Conservation (phyloP, 2,888 invertebrate species). For the Galerucella pusilla region DNA sequence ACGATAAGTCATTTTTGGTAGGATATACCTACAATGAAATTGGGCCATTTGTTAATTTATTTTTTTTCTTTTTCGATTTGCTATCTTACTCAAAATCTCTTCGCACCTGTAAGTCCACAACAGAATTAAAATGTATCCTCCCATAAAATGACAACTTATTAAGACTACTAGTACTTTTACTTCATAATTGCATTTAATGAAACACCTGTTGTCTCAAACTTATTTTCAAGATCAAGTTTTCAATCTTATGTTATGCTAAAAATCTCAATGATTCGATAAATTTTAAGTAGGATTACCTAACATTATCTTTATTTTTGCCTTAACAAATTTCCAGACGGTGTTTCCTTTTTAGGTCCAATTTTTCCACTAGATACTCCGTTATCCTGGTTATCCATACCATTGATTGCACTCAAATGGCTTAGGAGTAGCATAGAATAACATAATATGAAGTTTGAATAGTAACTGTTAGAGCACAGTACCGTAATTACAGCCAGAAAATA, state of each 20-base stretch:
- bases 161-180: not conserved
- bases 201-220: not conserved
- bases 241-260: not conserved
- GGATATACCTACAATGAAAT: not conserved
- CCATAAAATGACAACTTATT: not conserved
- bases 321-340: too few relatives aligned
- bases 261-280: too few relatives aligned
- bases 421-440: too few relatives aligned
- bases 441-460: too few relatives aligned
- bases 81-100: not conserved
- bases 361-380: too few relatives aligned
- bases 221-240: not conserved
- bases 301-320: too few relatives aligned
- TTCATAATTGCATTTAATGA: not conserved
- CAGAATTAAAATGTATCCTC: not conserved
- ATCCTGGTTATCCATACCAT: too few relatives aligned
- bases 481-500: too few relatives aligned
- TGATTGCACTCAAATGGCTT: too few relatives aligned
- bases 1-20: not conserved
- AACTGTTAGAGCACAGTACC: too few relatives aligned
- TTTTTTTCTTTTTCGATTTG: not conserved
- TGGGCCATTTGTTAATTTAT: conserved; percentile 1
- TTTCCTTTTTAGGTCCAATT: too few relatives aligned
- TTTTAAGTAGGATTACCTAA: too few relatives aligned
- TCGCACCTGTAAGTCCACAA: not conserved